These are phyloP conservation scores for Phasianus colchicus DNA, from an alignment of 2,113 vertebrate species.

Conservation along the genomic window DNA sequence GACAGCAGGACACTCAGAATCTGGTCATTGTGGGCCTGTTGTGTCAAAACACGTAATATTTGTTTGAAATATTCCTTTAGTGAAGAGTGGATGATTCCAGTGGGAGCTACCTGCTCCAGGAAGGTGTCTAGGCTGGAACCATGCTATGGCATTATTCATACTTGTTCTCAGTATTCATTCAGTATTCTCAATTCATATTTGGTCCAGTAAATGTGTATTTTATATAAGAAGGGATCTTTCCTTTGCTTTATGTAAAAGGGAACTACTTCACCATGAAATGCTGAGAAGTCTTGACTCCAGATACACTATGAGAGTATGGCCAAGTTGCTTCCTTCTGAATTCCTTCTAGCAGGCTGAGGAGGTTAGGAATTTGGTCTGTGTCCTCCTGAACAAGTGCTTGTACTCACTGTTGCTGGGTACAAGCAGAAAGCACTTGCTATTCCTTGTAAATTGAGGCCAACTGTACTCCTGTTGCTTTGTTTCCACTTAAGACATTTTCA, in stretches of 20 bases:
- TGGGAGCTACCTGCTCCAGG: neutral
- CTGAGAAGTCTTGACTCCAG: neutral
- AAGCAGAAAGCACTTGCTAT: neutral
- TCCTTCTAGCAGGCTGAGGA: neutral
- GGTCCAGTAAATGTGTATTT: neutral
- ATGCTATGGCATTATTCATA: neutral
- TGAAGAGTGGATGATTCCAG: neutral
- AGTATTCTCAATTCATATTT: too few relatives aligned
- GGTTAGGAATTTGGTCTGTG: neutral
- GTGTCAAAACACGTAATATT: neutral
- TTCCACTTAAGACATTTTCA: neutral
- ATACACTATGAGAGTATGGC: neutral
- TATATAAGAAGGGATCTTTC: neutral
- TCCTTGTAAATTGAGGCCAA: neutral
- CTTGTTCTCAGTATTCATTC: too few relatives aligned
- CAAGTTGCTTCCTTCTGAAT: neutral
- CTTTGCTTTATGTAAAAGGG: neutral
- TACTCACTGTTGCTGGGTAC: neutral
- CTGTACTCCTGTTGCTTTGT: neutral
- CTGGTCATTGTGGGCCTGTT: neutral
- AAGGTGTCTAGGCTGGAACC: neutral
- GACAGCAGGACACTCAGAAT: neutral
- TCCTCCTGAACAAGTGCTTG: neutral
- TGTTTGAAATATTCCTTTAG: neutral
- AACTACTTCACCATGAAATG: neutral